phyloP scores from a whole-genome alignment of 1,140 invertebrate genomes.

The Philotrypesis tridentata region DNA sequence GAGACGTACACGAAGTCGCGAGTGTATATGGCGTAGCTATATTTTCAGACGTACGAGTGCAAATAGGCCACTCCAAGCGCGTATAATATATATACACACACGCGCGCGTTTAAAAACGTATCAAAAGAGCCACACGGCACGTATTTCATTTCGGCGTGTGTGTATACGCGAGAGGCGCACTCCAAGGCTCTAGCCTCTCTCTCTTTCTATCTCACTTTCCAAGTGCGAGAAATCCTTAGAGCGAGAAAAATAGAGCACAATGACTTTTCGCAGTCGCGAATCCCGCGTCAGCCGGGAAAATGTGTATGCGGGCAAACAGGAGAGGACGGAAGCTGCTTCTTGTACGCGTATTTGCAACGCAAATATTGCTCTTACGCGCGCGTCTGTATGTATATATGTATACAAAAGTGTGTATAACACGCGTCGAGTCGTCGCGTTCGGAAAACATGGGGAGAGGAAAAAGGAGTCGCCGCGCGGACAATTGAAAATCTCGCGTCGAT shows the following conservation, averaged over 20 bases:
- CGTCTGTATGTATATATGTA: no score
- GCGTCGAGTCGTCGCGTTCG: no score
- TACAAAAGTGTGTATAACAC: no score
- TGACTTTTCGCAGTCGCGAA: not conserved
- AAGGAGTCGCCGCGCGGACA: not conserved
- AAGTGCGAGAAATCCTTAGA: constrained; percentile 15
- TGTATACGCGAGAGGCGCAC: no score
- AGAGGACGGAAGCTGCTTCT: not conserved
- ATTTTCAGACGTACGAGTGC: not conserved
- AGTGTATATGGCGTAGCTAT: no score
- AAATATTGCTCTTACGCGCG: constrained; percentile 19
- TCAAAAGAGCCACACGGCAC: not conserved
- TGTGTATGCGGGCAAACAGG: not conserved
- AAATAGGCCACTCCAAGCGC: not conserved
- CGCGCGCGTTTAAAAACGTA: not conserved
- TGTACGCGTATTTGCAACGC: constrained; percentile 18
- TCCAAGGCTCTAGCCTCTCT: not conserved
- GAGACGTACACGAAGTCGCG: no score
- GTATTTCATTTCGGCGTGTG: not conserved
- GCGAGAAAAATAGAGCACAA: constrained; percentile 5
- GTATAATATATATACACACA: not conserved
- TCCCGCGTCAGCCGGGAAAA: not conserved
- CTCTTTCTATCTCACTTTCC: no score
- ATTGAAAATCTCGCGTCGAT: not conserved
- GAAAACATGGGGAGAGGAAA: no score